phyloP scores from a whole-genome alignment of 2,888 invertebrate species.

The Volucella bombylans region DNA sequence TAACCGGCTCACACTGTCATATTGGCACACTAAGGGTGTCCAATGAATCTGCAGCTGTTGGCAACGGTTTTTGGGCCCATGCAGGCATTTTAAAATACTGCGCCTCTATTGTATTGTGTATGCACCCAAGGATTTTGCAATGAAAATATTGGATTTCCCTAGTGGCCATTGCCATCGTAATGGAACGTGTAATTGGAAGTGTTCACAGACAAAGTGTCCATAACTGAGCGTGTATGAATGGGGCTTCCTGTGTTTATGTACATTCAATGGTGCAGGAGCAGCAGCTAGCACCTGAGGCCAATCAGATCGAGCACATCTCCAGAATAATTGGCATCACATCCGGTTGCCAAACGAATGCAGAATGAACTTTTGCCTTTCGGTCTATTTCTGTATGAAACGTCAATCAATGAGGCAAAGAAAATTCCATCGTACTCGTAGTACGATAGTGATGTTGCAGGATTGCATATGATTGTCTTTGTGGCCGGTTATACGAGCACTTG shows the following conservation, averaged over 20 bases:
- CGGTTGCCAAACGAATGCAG: constrained; percentile 41
- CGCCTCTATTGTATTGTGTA: constrained; percentile 42
- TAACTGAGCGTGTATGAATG: constrained; percentile 53
- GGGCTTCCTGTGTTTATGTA: constrained; percentile 52
- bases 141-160: constrained; percentile 71
- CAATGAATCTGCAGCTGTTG: constrained; percentile 47
- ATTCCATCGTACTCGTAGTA: constrained; percentile 12
- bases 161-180: constrained; percentile 63
- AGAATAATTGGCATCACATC: constrained; percentile 66
- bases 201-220: constrained; percentile 67
- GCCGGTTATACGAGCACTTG: background rate
- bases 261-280: constrained; percentile 31
- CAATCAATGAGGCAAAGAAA: constrained; percentile 61
- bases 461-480: constrained; percentile 48
- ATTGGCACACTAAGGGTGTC: constrained; percentile 50
- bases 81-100: constrained; percentile 45
- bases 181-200: constrained; percentile 72
- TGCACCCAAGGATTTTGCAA: constrained; percentile 61
- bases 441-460: background rate
- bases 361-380: constrained; percentile 38
- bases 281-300: constrained; percentile 62
- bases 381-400: constrained; percentile 52
- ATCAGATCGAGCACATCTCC: constrained; percentile 57
- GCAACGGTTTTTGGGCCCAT: constrained; percentile 29
- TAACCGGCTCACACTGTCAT: constrained; percentile 64